Conservation (phyloP, 2,113 vertebrate species). For the Corydoras maculifer region DNA sequence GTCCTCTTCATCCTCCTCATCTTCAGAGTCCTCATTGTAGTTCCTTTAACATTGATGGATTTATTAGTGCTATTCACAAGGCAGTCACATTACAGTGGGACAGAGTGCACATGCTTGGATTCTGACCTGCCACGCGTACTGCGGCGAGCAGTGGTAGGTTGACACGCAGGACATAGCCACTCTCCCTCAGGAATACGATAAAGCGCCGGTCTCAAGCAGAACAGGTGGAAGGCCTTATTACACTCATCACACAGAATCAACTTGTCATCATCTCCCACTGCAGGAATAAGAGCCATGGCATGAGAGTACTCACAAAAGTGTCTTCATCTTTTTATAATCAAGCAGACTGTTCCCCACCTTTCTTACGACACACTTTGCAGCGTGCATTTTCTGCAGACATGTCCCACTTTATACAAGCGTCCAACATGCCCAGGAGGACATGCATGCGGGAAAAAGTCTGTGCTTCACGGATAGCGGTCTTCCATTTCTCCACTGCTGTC, state of each 20-base stretch:
- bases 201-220: conserved; percentile 87
- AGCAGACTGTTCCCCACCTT: conserved; percentile 66
- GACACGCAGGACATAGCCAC: conserved; percentile 93
- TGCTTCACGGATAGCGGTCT: conserved; percentile 81
- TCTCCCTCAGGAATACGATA: conserved; percentile 87
- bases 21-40: conserved; percentile 83
- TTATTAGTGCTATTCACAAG: too few species aligned
- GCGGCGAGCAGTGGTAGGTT: conserved; percentile 81
- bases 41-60: conserved; percentile 60
- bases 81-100: too few species aligned
- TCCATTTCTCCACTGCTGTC: conserved; percentile 92
- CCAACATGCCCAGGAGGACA: conserved; percentile 91
- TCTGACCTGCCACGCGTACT: conserved; percentile 79
- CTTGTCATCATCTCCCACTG: conserved; percentile 89
- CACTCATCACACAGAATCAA: conserved; percentile 95
- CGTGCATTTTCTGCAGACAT: conserved; percentile 97
- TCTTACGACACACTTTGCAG: conserved; percentile 97
- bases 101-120: too few species aligned
- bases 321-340: too few species aligned
- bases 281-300: not conserved
- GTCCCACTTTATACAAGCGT: conserved; percentile 98
- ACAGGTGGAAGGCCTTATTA: conserved; percentile 97
- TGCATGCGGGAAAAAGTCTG: conserved; percentile 97
- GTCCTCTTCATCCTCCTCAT: conserved; percentile 70
- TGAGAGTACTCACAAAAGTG: too few species aligned